Evolutionary conservation across 2,888 invertebrate species (phyloP).

Genomic region (Tetragnatha montana): DNA sequence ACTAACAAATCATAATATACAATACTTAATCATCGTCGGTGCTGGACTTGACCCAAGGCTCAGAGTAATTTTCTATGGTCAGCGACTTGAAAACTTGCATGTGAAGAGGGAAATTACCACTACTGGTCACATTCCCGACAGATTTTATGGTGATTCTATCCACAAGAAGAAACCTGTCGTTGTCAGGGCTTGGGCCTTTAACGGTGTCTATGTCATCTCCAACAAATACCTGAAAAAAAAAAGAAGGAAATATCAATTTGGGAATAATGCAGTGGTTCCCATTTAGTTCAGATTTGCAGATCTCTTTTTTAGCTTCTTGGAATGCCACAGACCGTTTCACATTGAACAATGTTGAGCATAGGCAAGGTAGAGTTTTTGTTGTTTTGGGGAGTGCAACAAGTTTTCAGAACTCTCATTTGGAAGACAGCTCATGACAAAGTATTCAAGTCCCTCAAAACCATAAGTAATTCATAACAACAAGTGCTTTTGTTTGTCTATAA

Average conservation of each 20-base stretch:
- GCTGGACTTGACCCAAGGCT: slow-evolving; percentile 76
- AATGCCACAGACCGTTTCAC: too few species aligned
- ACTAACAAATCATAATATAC: background rate
- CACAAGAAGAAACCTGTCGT: slow-evolving; percentile 83
- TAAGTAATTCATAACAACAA: too few species aligned
- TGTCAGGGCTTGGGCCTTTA: slow-evolving; percentile 82
- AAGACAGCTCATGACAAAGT: too few species aligned
- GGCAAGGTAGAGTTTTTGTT: too few species aligned
- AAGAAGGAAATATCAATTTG: slow-evolving; percentile 23
- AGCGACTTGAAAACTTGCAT: slow-evolving; percentile 83
- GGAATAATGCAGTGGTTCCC: too few species aligned
- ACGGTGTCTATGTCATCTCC: slow-evolving; percentile 89
- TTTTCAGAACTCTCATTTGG: too few species aligned
- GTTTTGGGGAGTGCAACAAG: too few species aligned
- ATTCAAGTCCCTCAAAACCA: too few species aligned
- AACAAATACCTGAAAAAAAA: slow-evolving; percentile 79
- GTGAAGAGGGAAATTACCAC: slow-evolving; percentile 80
- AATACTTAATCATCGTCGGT: background rate
- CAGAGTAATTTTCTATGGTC: slow-evolving; percentile 84
- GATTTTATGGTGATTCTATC: slow-evolving; percentile 83
- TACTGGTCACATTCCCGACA: slow-evolving; percentile 76
- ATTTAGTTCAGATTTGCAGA: too few species aligned
- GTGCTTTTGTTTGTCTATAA: too few species aligned
- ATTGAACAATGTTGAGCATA: too few species aligned
- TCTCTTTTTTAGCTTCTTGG: too few species aligned